Base-by-base conservation (phyloP, 2,888 invertebrate species). In the Rhabditophanes sp. region DNA sequence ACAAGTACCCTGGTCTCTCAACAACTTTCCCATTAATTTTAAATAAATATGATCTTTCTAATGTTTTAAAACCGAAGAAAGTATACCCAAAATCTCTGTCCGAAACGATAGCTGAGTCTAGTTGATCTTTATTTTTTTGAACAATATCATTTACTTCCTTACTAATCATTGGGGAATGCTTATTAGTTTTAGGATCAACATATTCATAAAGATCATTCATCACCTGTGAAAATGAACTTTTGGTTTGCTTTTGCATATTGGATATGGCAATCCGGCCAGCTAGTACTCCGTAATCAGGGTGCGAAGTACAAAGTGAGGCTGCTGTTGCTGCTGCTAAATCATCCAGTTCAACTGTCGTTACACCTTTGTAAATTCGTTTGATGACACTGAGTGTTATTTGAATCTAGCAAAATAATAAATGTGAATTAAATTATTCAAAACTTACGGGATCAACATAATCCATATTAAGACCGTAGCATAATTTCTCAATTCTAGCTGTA, bases 31-130 rank as follows among this genome's bases (percentile, higher is more conserved):
- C 79, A 65, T 83, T 75, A 32, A 88, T 81, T 69, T 82, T 85
- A 37, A 93, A 69, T 46, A 96, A 71, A 67, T 96, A 96, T 1
- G 90, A 88, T 27, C 84, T 74, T 64, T 96, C 93, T 34, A 96
- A 69, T 0, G 93, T 96, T 74, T 90, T 93, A 64, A 93, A 93
- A n/a, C 93, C 96, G 73, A 99, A 96, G 66, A 85, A 96, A 64
- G 85, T 88, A 69, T 90, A 96, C 39, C 76, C 78, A 67, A 83
- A 96, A 68, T 96, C 96, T 52, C 93, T 75, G 64, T 90, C 87
- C 67, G 93, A 88, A 24, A 90, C 82, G 53, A 96, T 87, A 14
- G 85, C 79, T 0, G 88, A 85, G 68, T 96, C 85, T 30, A 96
- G 70, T 42, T 75, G 73, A 56, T 72, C 82, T n/a, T 83, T 79